phyloP scores from a whole-genome alignment of 2,113 vertebrate species.

The Gallinago undulata region DNA sequence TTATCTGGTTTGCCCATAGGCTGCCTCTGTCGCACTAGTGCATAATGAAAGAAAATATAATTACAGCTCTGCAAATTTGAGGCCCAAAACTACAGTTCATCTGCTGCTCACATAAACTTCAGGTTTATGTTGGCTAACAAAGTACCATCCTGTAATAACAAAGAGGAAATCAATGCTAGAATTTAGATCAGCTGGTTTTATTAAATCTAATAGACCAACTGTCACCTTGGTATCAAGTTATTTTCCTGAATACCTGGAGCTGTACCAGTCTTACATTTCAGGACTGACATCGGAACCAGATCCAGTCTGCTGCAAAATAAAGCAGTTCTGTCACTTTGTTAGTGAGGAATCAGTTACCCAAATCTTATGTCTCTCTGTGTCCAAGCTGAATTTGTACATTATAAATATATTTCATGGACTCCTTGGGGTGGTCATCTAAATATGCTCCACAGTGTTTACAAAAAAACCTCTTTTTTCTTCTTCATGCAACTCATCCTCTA shows the following conservation, averaged over 20 bases:
- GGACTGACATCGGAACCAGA: constrained; percentile 4
- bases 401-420: constrained; percentile 16
- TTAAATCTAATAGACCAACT: constrained; percentile 15
- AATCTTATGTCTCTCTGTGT: constrained; percentile 16
- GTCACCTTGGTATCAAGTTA: neutral
- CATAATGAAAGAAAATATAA: constrained; percentile 67
- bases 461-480: constrained; percentile 1
- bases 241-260: neutral
- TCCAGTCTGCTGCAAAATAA: neutral
- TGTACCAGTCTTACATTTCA: neutral
- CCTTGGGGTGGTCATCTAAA: constrained; percentile 14
- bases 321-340: constrained; percentile 44
- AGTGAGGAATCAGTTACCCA: constrained; percentile 19
- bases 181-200: constrained; percentile 39
- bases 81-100: neutral
- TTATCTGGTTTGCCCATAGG: constrained; percentile 64
- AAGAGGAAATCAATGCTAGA: constrained; percentile 13
- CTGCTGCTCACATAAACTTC: neutral
- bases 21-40: constrained; percentile 22
- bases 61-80: constrained; percentile 22
- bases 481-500: neutral
- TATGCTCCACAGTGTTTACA: neutral
- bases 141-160: constrained; percentile 9
- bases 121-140: constrained; percentile 11
- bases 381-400: neutral